Evolutionary conservation across 1,140 invertebrate genomes (phyloP), one percentile per base, ranked within the genome.

Genomic region (Nephila pilipes): DNA sequence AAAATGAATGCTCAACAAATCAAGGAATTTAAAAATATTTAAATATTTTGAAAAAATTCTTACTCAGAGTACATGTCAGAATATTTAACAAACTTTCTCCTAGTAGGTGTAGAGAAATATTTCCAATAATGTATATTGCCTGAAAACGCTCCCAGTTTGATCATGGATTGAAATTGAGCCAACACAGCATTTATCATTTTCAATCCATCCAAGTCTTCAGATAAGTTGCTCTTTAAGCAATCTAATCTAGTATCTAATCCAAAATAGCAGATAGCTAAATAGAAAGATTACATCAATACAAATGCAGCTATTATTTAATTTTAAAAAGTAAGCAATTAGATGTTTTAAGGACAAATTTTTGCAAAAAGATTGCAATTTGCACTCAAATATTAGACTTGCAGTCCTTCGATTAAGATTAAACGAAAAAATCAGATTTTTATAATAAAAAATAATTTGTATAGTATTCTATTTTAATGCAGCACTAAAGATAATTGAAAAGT

Each of bases 81-180:
- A 32, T 89, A 55, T 65, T 75, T 60, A 20, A 90, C 80, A 58
- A 94, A 92, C 36, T 69, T 94, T 75, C 54, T 87, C 85, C 90
- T 94, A 4, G 81, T 93, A 20, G 97, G 97, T 0, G 98, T 98
- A 57, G 97, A 96, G 93, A 98, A 97, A 94, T 96, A 96, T 90
- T 96, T 96, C 98, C 97, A 98, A 2, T 98, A 95, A 2, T 55
- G 79, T 96, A 96, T 8, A 97, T 95, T 18, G 97, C 97, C 95
- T 97, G 97, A 95, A n/a, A 97, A 97, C 95, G 97, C 97, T 95
- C 99, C 98, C 0, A 97, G 96, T 95, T 96, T 96, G 87, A 98
- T 96, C 46, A 97, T 97, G 32, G 95, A 96, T 94, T 96, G 96
- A 94, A 98, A 98, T 8, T 97, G 97, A 4, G 95, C 95, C 80